Conservation (phyloP, 2,797 vertebrate genomes). For the Syndactyla subalaris region DNA sequence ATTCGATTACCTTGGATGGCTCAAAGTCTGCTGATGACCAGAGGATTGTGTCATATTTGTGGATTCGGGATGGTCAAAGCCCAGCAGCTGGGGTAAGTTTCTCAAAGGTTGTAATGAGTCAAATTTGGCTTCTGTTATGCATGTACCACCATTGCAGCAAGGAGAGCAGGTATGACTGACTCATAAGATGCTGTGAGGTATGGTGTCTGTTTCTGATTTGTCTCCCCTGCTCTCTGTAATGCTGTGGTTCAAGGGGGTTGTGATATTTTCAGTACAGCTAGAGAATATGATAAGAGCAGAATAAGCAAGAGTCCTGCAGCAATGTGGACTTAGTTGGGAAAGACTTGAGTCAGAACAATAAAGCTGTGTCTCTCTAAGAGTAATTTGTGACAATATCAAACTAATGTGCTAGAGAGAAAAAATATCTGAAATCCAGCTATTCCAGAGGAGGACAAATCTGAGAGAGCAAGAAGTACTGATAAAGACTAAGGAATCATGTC, state of each 20-base stretch:
- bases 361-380: background rate
- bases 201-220: background rate
- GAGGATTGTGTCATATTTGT: constrained; percentile 82
- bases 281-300: background rate
- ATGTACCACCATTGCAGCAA: fast-evolving
- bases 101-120: background rate
- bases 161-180: fast-evolving
- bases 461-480: background rate
- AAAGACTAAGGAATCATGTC: background rate
- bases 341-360: background rate
- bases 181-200: background rate
- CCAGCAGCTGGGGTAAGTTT: constrained; percentile 90
- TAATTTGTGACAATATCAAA: background rate
- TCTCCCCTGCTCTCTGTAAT: background rate
- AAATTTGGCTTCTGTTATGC: background rate
- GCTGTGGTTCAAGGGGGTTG: background rate
- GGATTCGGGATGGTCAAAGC: constrained; percentile 89
- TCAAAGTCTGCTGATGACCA: constrained; percentile 86
- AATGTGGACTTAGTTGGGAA: background rate
- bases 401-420: background rate
- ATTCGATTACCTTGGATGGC: constrained; percentile 87
- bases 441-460: background rate
- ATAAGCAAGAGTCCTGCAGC: background rate
- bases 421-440: background rate
- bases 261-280: background rate